Evolutionary conservation across 2,797 vertebrate species (phyloP).

Genomic region (Oophaga sylvatica): DNA sequence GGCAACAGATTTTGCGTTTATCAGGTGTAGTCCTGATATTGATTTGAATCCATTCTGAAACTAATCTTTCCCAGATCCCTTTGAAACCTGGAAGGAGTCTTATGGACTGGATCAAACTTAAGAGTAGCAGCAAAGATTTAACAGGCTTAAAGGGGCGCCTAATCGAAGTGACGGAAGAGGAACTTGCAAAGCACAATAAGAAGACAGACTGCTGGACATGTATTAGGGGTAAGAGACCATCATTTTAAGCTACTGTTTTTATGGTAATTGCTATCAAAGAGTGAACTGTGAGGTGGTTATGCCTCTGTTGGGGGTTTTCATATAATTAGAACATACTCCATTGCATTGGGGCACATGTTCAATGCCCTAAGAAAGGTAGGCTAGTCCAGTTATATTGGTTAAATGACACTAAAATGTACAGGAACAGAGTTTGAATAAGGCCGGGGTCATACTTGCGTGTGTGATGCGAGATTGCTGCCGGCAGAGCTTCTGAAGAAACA

Average conservation of each 20-base stretch:
- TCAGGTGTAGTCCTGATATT: background rate
- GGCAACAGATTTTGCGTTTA: too few species aligned
- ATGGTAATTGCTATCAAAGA: background rate
- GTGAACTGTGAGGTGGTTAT: too few species aligned
- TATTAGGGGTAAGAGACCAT: constrained; percentile 84
- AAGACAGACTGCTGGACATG: constrained; percentile 94
- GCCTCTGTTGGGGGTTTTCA: too few species aligned
- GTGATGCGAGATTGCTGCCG: too few species aligned
- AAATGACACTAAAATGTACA: too few species aligned
- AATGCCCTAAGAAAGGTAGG: too few species aligned
- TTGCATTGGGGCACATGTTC: too few species aligned
- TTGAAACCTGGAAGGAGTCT: constrained; percentile 95
- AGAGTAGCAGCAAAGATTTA: constrained; percentile 91
- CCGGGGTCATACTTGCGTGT: too few species aligned
- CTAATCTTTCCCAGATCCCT: constrained; percentile 77
- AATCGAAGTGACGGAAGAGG: constrained; percentile 88
- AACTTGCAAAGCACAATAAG: constrained; percentile 88
- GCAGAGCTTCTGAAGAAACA: too few species aligned
- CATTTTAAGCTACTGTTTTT: background rate
- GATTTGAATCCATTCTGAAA: background rate
- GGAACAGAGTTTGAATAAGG: too few species aligned
- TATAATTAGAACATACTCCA: too few species aligned
- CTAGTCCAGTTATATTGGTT: too few species aligned
- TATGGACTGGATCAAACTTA: constrained; percentile 95
- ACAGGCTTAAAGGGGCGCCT: constrained; percentile 86